Conservation (phyloP, 2,113 vertebrate species). For the Pyrgilauda ruficollis region DNA sequence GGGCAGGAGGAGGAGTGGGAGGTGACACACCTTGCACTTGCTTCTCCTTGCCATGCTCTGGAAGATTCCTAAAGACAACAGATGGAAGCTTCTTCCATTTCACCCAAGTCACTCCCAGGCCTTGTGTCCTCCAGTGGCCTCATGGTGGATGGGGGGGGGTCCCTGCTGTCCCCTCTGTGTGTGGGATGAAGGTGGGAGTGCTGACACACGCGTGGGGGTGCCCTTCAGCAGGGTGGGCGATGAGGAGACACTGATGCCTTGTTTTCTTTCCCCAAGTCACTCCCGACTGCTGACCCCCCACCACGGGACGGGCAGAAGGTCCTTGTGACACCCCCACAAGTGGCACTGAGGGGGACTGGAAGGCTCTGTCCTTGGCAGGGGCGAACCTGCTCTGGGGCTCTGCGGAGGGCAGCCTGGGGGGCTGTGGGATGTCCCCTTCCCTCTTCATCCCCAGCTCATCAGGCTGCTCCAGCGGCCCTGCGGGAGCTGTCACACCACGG, state of each 20-base stretch:
- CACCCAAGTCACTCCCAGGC: not conserved
- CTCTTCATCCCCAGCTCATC: not conserved
- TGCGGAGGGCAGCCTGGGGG: not conserved
- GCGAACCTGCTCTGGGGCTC: not conserved
- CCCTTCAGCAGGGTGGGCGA: not conserved
- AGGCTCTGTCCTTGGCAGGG: not conserved
- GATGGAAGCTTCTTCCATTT: not conserved
- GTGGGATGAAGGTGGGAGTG: not conserved
- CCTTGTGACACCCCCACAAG: not conserved
- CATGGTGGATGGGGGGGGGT: too few species aligned
- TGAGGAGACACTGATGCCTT: not conserved
- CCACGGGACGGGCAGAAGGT: fast-evolving
- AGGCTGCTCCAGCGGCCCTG: not conserved
- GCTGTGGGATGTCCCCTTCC: not conserved
- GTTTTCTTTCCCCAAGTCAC: not conserved
- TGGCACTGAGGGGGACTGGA: too few species aligned
- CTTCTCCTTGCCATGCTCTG: not conserved
- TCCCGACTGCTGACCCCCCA: not conserved
- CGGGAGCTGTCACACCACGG: not conserved
- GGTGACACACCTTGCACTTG: not conserved
- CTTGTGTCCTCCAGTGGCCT: not conserved
- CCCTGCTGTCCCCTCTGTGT: not conserved
- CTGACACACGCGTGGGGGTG: fast-evolving
- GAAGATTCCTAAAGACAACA: not conserved
- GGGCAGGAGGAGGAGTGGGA: not conserved